phyloP scores from a whole-genome alignment of 1,140 invertebrate species.

The Diuraphis noxia region DNA sequence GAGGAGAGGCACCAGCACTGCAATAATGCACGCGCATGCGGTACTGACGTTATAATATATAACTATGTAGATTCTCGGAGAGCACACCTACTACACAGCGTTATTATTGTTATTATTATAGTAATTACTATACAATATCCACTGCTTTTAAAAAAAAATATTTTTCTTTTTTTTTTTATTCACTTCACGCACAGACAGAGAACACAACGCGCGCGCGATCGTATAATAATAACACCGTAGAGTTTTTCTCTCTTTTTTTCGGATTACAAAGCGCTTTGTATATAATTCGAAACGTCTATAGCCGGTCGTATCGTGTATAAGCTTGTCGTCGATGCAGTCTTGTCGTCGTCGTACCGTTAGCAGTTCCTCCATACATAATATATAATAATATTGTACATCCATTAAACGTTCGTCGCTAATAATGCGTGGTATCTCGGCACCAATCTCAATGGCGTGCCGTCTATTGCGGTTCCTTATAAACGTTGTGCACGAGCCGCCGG shows the following conservation, averaged over 20 bases:
- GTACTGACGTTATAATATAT: background rate
- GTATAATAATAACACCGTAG: background rate
- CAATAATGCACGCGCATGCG: background rate
- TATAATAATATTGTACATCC: background rate
- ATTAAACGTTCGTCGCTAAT: constrained; percentile 20
- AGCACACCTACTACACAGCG: background rate
- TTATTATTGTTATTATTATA: background rate
- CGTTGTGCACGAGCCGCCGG: background rate
- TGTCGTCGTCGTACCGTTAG: constrained; percentile 12
- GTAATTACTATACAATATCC: background rate
- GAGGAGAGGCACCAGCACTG: background rate
- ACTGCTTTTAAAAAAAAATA: background rate
- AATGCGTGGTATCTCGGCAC: background rate
- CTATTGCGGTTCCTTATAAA: constrained; percentile 12
- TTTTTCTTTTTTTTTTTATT: background rate
- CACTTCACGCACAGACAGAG: background rate
- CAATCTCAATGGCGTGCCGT: constrained; percentile 10
- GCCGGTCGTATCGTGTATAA: background rate
- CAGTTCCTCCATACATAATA: background rate
- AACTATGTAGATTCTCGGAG: too few relatives aligned
- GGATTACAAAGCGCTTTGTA: background rate
- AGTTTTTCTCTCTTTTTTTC: background rate
- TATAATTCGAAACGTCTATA: background rate
- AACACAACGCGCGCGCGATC: background rate
- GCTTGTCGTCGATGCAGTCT: background rate